A percentile compares a stretch with the other conserved stretches of the same genome.
Conservation (phyloP, 2,888 invertebrate species). For the Gasteruption jaculator region DNA sequence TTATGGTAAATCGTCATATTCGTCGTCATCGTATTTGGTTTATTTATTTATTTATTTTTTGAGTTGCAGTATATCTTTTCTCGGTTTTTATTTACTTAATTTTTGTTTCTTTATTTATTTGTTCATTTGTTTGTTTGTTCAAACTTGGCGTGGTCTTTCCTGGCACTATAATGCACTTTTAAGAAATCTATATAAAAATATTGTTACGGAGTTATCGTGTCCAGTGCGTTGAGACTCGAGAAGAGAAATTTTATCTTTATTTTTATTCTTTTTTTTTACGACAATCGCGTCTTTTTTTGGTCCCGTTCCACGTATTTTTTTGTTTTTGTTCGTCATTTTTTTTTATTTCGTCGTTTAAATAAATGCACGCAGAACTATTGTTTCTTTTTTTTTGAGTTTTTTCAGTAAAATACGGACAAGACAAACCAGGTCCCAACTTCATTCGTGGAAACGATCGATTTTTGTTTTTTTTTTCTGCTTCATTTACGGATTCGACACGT, state of each 20-base stretch:
- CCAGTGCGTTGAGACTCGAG: constrained; percentile 39
- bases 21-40: too few species aligned
- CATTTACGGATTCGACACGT: constrained; percentile 20
- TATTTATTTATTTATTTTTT: too few species aligned
- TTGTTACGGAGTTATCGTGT: constrained; percentile 42
- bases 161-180: constrained; percentile 49
- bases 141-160: constrained; percentile 39
- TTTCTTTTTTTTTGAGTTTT: too few species aligned
- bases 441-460: constrained; percentile 13
- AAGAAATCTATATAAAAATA: constrained; percentile 51
- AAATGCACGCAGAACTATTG: too few species aligned
- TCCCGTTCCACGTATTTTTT: constrained; percentile 44
- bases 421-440: constrained; percentile 36
- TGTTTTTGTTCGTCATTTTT: too few species aligned
- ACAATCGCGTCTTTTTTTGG: constrained; percentile 28
- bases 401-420: constrained; percentile 34
- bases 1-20: too few species aligned
- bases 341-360: too few species aligned
- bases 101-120: too few species aligned
- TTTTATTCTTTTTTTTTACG: constrained; percentile 9
- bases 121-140: constrained; percentile 15
- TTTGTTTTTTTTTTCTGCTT: constrained; percentile 16
- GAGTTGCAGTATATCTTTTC: too few species aligned
- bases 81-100: too few species aligned
- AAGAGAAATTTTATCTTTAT: constrained; percentile 32